Base-by-base conservation (phyloP, 2,113 vertebrate species). In the Ptychochromis oligacanthus region DNA sequence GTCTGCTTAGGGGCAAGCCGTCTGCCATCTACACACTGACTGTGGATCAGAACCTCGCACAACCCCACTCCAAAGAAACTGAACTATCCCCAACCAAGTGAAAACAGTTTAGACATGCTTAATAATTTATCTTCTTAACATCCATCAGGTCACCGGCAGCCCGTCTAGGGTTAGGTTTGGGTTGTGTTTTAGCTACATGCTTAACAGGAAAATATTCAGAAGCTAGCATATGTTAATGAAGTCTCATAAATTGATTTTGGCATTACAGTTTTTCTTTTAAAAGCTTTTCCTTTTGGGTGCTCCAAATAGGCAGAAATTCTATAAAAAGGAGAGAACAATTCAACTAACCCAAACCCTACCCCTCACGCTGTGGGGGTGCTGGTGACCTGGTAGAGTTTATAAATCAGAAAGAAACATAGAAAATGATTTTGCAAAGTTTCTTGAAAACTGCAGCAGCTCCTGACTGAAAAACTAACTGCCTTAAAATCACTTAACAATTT, bases 121-220 rank as follows among this genome's bases (percentile, higher is more conserved):
- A 28, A 49, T 28, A 70, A 28, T 70, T 18, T 20, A 70, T 0
- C 64, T 22, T 70, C 43, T n/a, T 13, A 72, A 52, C 0, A 31
- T 31, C 26, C 65, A 31, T 52, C 28, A 52, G 18, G 26, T 72
- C 67, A 72, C 46, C 6, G 20, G 46, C 67, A 72, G 11, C 13
- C 43, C 28, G 49, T 46, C 24, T 13, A 70, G 6, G 10, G 0
- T 28, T 70, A 28, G 46, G 24, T 70, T 70, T 52, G 65, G 26
- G 49, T 31, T 20, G 43, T 52, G 10, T 31, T 0, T 52, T 31
- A 20, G 67, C 11, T 1, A 52, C 67, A 31, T 52, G 65, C 65
- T 20, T 20, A 72, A 70, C 52, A 70, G 49, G 65, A 1, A 70
- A 31, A 72, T 72, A 72, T 72, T 72, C 43, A 11, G 12, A 52